Evolutionary conservation across 2,888 invertebrate genomes (phyloP), one percentile per base, ranked within the genome.

Genomic region (Junonia oenone): DNA sequence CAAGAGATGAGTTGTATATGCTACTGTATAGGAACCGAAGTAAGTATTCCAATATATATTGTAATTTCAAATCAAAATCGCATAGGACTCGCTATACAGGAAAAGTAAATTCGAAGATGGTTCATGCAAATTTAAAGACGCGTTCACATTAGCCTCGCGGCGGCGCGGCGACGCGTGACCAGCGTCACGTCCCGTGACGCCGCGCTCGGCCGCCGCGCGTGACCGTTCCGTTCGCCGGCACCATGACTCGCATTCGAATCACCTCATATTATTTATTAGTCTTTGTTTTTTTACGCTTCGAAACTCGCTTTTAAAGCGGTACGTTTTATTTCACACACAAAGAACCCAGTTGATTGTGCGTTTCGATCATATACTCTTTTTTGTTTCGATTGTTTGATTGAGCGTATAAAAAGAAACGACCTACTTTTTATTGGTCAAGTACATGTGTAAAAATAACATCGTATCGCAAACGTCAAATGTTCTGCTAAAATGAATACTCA

Each of bases 221-320:
- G 81, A 84, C 88, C 78, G 86, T 81, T 83, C 84, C 86, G 83
- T 82, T 81, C 79, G 78, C 76, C 76, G 78, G 71, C 79, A 73
- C 75, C 77, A 78, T 82, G 81, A 78, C 83, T 82, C 75, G 80
- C 75, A 77, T 83, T 76, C 77, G 74, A 76, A 78, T 71, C 75
- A 67, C 71, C 69, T 63, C 49, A 55, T 74, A 72, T n/a, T n/a
- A n/a, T 75, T 76, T 77, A 78, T 77, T 71, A 73, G 68, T 65
- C 69, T 66, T 61, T 67, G 67, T 75, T 80, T 82, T 81, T 78
- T 77, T 72, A 71, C 78, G 72, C 74, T 73, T 72, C 73, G 71
- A 75, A 79, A 80, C 80, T 83, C 82, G 81, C 81, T 83, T 84
- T 82, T 81, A 78, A 78, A 80, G 76, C 78, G 76, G 77, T 79